Evolutionary conservation across 2,797 vertebrate genomes (phyloP).

Genomic region (Esox lucius): DNA sequence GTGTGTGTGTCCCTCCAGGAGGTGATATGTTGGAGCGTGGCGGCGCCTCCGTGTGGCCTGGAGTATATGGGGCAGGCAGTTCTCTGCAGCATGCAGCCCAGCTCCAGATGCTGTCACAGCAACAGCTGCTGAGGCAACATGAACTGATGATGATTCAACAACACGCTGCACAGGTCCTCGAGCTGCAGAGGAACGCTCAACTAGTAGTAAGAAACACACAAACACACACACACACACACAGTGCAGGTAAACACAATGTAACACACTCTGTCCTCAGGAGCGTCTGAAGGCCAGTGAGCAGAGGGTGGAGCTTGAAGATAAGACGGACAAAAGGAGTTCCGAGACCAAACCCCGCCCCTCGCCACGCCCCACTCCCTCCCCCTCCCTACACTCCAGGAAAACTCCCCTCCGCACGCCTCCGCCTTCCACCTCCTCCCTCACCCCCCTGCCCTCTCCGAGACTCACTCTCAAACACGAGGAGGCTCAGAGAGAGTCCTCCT

Average conservation of each 20-base stretch:
- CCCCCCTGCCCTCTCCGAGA: slow-evolving; percentile 76
- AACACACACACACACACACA: not conserved
- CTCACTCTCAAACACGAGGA: slow-evolving; percentile 87
- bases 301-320: slow-evolving; percentile 86
- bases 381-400: slow-evolving; percentile 81
- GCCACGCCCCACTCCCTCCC: slow-evolving; percentile 64
- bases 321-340: slow-evolving; percentile 78
- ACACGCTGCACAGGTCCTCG: slow-evolving; percentile 93
- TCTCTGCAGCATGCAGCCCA: slow-evolving; percentile 95
- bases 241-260: not conserved
- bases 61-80: slow-evolving; percentile 85
- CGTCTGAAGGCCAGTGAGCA: slow-evolving; percentile 88
- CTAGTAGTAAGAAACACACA: slow-evolving; percentile 10
- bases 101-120: slow-evolving; percentile 95
- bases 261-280: slow-evolving; percentile 72
- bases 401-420: slow-evolving; percentile 75
- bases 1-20: slow-evolving; percentile 47
- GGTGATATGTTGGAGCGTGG: slow-evolving; percentile 92
- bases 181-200: slow-evolving; percentile 92
- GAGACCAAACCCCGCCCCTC: slow-evolving; percentile 81
- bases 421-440: slow-evolving; percentile 73
- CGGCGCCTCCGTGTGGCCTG: slow-evolving; percentile 86
- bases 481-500: slow-evolving; percentile 80
- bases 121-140: slow-evolving; percentile 94
- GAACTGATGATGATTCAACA: slow-evolving; percentile 96